Evolutionary conservation across 2,797 vertebrate species (phyloP), one percentile per base, ranked within the genome.

Genomic region (Triplophysa yarkandensis): DNA sequence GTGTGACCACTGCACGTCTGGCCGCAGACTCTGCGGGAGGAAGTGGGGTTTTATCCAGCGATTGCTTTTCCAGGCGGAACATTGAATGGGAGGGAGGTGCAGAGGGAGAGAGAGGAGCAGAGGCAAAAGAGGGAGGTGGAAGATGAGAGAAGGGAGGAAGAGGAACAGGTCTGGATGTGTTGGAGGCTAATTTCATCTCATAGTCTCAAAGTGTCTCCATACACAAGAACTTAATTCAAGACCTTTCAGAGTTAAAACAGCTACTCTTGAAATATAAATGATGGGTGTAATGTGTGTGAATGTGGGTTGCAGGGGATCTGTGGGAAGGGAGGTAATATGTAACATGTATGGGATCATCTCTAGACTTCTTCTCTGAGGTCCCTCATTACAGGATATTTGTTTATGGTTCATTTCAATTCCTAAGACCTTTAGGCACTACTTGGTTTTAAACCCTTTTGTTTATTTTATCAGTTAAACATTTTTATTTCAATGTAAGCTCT

Each of bases 31-130:
- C 72, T 71, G 69, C 10, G 81, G 75, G 81, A 88, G 87, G 88
- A 89, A 89, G 86, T 79, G 63, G 63, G 82, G 81, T 84, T 82
- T 91, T 87, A 86, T 87, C 87, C 85, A 41, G 30, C 83, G 82
- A 91, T 92, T 86, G 87, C 85, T 90, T 88, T 91, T 89, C 87
- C 92, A 91, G 84, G 83, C 90, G 88, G 62, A 70, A 68, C 60
- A 65, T 63, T 62, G 55, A 82, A 73, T 76, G 46, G 55, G 68
- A 72, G 21, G 58, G 63, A 64, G 67, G 36, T 48, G 39, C 41
- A 50, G 54, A 67, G 68, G 63, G 41, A 78, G 25, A 61, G 27
- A 61, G 50, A 69, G 77, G 43, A 41, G 48, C 58, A 23, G n/a
- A 73, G 9, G 34, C 34, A 36, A 36, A 25, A 48, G 39, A 30